A percentile compares a stretch with the other conserved stretches of the same genome.
Conservation (phyloP, 2,888 invertebrate species). For the Lithophane leautieri region DNA sequence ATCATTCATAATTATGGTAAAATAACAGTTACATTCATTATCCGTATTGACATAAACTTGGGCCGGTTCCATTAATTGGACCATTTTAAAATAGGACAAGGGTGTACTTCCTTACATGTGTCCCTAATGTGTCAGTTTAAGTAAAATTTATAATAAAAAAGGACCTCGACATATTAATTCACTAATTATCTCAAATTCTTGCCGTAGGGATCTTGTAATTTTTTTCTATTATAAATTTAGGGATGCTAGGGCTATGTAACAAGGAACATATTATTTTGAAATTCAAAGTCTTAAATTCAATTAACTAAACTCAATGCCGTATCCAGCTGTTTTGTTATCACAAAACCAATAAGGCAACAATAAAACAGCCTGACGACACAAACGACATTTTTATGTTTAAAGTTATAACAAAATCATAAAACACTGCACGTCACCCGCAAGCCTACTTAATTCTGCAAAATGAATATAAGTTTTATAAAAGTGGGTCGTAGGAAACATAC, state of each 20-base stretch:
- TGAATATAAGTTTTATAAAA: slow-evolving; percentile 26
- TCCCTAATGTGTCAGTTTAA: background rate
- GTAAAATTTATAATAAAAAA: background rate
- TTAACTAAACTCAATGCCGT: slow-evolving; percentile 4
- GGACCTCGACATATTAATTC: background rate
- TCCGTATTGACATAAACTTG: slow-evolving; percentile 12
- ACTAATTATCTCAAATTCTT: background rate
- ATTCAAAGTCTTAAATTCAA: background rate
- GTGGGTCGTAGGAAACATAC: slow-evolving; percentile 51
- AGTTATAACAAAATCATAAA: slow-evolving; percentile 34
- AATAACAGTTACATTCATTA: slow-evolving; percentile 26
- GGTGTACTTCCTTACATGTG: background rate
- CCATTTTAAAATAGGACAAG: slow-evolving; percentile 26
- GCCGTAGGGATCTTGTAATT: background rate
- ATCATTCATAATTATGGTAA: slow-evolving; percentile 22
- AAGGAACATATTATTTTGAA: background rate
- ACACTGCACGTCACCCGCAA: slow-evolving; percentile 26
- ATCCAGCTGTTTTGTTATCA: slow-evolving; percentile 13
- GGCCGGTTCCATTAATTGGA: slow-evolving; percentile 1
- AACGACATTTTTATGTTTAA: slow-evolving; percentile 27
- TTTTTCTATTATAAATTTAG: too few species aligned
- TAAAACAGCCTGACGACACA: slow-evolving; percentile 30
- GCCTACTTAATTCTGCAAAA: slow-evolving; percentile 34
- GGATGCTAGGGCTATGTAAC: background rate
- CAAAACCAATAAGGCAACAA: slow-evolving; percentile 28